Evolutionary conservation across 2,797 vertebrate species (phyloP).

Genomic region (Alauda arvensis): DNA sequence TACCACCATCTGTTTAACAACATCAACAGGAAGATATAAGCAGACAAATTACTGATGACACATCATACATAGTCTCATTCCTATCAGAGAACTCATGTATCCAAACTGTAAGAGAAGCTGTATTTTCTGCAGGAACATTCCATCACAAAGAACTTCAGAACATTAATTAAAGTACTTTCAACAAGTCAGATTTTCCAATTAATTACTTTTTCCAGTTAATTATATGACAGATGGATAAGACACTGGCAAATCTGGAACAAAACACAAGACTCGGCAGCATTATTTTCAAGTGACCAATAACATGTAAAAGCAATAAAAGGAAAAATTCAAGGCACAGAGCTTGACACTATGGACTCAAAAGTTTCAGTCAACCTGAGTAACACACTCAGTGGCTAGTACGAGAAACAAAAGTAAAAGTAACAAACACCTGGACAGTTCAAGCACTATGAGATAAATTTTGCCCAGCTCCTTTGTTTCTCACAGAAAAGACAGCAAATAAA

Average conservation of each 20-base stretch:
- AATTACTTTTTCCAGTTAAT: slow-evolving; percentile 46
- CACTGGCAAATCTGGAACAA: not conserved
- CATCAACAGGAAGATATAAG: slow-evolving; percentile 8
- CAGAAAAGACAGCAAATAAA: not conserved
- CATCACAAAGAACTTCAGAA: slow-evolving; percentile 7
- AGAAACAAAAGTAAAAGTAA: not conserved
- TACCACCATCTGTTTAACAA: slow-evolving; percentile 4
- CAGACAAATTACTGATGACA: not conserved
- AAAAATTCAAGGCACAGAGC: not conserved
- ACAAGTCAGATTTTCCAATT: slow-evolving; percentile 32
- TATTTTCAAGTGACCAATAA: not conserved
- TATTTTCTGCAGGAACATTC: not conserved
- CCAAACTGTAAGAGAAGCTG: not conserved
- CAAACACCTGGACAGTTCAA: not conserved
- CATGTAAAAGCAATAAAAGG: not conserved
- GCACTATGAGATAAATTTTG: not conserved
- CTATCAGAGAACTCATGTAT: not conserved
- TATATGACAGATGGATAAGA: not conserved
- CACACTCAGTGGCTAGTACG: too few relatives aligned
- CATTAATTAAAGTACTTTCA: slow-evolving; percentile 38
- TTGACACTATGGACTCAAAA: not conserved
- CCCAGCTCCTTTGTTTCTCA: not conserved
- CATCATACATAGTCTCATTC: not conserved
- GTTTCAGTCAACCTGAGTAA: too few relatives aligned
- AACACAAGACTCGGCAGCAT: not conserved